Conservation (phyloP, 2,888 invertebrate species). For the Xylota sylvarum region DNA sequence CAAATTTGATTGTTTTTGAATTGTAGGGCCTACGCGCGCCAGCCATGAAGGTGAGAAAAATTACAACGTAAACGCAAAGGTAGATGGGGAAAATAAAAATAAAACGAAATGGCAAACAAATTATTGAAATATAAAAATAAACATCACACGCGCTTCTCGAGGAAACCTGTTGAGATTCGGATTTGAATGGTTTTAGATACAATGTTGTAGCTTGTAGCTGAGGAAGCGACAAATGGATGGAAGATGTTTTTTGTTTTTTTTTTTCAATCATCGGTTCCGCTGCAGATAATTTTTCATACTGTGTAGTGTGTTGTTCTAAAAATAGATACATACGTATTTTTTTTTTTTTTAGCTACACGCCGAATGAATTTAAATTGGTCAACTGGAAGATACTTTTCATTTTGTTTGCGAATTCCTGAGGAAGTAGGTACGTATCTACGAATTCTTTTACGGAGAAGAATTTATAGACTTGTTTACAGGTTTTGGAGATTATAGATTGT, state of each 20-base stretch:
- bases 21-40: neutral
- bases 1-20: neutral
- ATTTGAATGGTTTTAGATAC: neutral
- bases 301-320: constrained; percentile 2
- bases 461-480: constrained; percentile 37
- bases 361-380: constrained; percentile 56
- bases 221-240: neutral
- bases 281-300: constrained; percentile 38
- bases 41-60: neutral
- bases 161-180: constrained; percentile 59
- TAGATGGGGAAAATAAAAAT: constrained; percentile 8
- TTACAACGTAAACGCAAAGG: neutral
- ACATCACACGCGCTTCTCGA: constrained; percentile 31
- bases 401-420: constrained; percentile 17
- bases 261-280: neutral
- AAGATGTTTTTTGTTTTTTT: neutral
- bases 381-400: constrained; percentile 9
- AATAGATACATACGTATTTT: constrained; percentile 28
- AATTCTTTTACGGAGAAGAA: constrained; percentile 9
- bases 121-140: constrained; percentile 40
- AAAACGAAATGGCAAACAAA: constrained; percentile 21
- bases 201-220: neutral
- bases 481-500: constrained; percentile 21
- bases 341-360: neutral
- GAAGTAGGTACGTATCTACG: neutral